Conservation (phyloP, 2,113 vertebrate species). For the Baryphthengus martii region DNA sequence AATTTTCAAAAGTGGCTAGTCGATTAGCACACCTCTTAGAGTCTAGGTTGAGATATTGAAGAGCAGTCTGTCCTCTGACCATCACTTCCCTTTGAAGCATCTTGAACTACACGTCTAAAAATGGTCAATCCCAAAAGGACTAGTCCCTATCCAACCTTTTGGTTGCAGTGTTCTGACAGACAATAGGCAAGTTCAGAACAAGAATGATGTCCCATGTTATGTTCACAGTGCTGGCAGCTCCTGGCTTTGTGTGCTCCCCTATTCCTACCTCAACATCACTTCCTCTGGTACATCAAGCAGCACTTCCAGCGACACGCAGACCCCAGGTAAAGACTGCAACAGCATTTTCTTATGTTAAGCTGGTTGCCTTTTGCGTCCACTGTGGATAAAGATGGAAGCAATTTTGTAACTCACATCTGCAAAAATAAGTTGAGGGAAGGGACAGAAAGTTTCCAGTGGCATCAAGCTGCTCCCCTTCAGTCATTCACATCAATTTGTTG, state of each 20-base stretch:
- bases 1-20: background rate
- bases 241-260: constrained; percentile 86
- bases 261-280: constrained; percentile 88
- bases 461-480: background rate
- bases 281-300: constrained; percentile 88
- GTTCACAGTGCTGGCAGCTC: constrained; percentile 86
- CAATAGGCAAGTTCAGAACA: background rate
- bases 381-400: background rate
- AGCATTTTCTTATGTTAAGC: background rate
- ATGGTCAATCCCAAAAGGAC: background rate
- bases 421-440: background rate
- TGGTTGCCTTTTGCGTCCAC: background rate
- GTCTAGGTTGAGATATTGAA: background rate
- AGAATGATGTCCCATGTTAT: background rate
- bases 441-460: background rate
- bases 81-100: background rate
- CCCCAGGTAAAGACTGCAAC: constrained; percentile 71
- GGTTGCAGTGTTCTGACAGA: background rate
- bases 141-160: background rate
- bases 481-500: background rate
- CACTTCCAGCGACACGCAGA: constrained; percentile 84
- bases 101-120: background rate
- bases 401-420: background rate
- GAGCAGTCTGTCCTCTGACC: background rate
- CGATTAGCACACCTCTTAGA: background rate